phyloP scores from a whole-genome alignment of 2,113 vertebrate genomes.

The Clarias batrachus region DNA sequence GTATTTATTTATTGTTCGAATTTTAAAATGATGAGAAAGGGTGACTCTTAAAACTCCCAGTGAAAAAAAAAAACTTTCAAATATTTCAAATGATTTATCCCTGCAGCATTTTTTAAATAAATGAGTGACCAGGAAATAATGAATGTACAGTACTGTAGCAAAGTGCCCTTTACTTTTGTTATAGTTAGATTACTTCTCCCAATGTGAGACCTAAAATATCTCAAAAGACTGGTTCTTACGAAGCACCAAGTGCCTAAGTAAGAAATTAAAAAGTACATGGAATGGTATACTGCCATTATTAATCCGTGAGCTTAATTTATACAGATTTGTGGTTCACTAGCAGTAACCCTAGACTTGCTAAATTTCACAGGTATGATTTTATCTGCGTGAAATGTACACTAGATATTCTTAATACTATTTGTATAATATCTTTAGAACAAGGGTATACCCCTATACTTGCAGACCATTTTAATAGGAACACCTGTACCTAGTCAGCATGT shows the following conservation, averaged over 20 bases:
- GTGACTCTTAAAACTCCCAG: conserved; percentile 20
- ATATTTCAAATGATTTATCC: conserved; percentile 16
- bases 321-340: conserved; percentile 1
- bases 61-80: conserved; percentile 10
- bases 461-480: neutral
- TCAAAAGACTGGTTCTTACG: conserved; percentile 25
- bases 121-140: conserved; percentile 19
- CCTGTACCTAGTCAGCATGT: too few species aligned
- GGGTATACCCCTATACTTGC: neutral
- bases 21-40: conserved; percentile 16
- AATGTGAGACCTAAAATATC: conserved; percentile 5
- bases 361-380: neutral
- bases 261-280: conserved; percentile 17
- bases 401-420: neutral
- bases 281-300: conserved; percentile 4
- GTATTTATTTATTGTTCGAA: conserved; percentile 51
- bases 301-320: conserved; percentile 1
- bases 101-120: neutral
- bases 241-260: conserved; percentile 44
- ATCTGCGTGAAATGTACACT: neutral
- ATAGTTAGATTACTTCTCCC: neutral
- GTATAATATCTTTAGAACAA: neutral
- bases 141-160: conserved; percentile 38
- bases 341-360: conserved; percentile 16
- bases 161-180: conserved; percentile 23